phyloP scores from a whole-genome alignment of 2,113 vertebrate species.

The Verasper variegatus region DNA sequence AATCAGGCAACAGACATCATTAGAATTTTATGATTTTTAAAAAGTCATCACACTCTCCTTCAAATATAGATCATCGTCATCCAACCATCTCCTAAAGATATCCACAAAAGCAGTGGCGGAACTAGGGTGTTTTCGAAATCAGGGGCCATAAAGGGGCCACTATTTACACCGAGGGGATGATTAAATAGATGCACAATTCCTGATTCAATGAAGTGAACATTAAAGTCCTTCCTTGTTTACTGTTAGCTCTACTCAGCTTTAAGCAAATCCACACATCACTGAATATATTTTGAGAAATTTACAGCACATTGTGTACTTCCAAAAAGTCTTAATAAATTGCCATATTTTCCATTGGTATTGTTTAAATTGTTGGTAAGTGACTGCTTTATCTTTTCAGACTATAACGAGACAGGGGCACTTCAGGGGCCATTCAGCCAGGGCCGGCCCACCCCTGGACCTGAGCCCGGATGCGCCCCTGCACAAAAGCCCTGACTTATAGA shows the following conservation, averaged over 20 bases:
- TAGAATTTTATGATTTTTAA: slow-evolving; percentile 27
- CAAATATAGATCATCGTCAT: slow-evolving; percentile 27
- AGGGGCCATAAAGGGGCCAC: not conserved
- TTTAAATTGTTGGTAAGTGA: not conserved
- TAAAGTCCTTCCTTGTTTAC: not conserved
- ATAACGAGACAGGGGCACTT: no score
- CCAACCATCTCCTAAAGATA: not conserved
- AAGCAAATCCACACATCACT: not conserved
- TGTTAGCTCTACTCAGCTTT: not conserved
- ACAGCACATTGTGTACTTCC: not conserved
- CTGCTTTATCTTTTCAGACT: not conserved
- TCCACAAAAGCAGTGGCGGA: not conserved
- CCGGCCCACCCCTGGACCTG: no score
- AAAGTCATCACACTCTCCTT: slow-evolving; percentile 25
- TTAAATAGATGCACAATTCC: no score
- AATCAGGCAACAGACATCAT: slow-evolving; percentile 49
- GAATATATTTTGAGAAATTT: no score
- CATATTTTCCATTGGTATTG: no score
- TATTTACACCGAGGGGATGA: not conserved
- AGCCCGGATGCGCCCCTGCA: not conserved
- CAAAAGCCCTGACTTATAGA: not conserved
- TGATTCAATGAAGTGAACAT: no score
- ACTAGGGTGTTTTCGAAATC: not conserved
- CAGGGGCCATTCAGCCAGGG: no score
- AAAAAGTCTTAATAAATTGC: not conserved